Evolutionary conservation across 92 coral and sea anemone species (phyloP).

Genomic region (Porites lobata): DNA sequence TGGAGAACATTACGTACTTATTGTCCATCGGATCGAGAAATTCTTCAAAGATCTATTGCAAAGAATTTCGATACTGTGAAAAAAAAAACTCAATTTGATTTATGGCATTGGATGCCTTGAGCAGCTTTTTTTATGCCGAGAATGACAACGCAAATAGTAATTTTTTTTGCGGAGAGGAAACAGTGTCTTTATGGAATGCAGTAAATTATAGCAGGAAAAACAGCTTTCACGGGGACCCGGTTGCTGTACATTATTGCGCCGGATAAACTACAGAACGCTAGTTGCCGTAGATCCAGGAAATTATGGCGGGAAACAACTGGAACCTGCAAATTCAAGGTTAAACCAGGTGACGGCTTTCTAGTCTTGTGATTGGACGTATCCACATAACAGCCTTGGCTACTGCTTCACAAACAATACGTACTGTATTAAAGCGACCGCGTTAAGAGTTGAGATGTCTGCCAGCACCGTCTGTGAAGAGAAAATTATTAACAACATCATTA

Average conservation of each 20-base stretch:
- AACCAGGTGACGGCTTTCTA: neutral
- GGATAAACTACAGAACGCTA: neutral
- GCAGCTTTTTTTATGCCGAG: neutral
- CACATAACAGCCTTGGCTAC: conserved; percentile 5
- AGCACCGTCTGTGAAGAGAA: conserved; percentile 86
- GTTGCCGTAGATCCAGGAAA: neutral
- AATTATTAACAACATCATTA: too few species aligned
- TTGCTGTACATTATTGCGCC: neutral
- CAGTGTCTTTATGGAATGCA: neutral
- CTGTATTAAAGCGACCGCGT: conserved; percentile 90
- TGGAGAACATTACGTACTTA: neutral
- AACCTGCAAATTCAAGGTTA: neutral
- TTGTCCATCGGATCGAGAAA: too few species aligned
- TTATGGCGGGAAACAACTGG: neutral
- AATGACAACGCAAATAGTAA: too few species aligned
- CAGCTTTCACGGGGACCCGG: neutral
- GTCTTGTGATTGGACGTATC: neutral
- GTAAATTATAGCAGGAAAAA: neutral
- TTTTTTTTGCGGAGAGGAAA: too few species aligned
- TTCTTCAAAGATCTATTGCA: too few species aligned
- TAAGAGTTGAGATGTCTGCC: conserved; percentile 90
- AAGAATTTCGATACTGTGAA: neutral
- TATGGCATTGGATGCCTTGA: neutral
- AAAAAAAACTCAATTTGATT: neutral
- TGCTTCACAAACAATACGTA: conserved; percentile 85